Evolutionary conservation across 1,140 invertebrate species (phyloP).

Genomic region (Pachypsylla venusta): DNA sequence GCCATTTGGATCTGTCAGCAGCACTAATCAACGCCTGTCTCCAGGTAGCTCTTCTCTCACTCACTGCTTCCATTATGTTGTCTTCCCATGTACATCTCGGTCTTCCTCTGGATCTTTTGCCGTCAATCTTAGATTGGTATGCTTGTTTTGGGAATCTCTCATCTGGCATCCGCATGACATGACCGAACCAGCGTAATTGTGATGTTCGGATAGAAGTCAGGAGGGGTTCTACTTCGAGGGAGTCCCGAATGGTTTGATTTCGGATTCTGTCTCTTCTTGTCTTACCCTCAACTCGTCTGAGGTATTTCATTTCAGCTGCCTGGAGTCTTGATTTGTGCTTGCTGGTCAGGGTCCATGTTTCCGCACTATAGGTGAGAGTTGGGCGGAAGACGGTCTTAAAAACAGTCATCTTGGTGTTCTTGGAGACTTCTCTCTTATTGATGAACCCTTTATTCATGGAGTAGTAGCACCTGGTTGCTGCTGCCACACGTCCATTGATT

Average conservation of each 20-base stretch:
- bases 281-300: neutral
- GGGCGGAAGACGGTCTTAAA: neutral
- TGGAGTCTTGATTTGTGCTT: conserved; percentile 2
- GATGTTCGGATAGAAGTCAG: neutral
- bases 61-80: neutral
- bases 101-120: conserved; percentile 2
- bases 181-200: conserved; percentile 5
- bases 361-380: neutral
- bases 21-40: neutral
- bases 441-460: neutral
- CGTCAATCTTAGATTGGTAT: neutral
- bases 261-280: conserved; percentile 11
- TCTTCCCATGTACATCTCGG: neutral
- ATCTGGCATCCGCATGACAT: neutral
- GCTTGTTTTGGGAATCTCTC: neutral
- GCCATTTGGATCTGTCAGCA: neutral
- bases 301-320: conserved; percentile 7
- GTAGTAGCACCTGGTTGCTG: neutral
- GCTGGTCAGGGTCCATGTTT: neutral
- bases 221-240: neutral
- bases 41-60: neutral
- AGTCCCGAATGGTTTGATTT: neutral
- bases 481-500: neutral
- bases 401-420: neutral
- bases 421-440: neutral